phyloP scores from a whole-genome alignment of 2,888 invertebrate species.

The Asteroscopus sphinx region DNA sequence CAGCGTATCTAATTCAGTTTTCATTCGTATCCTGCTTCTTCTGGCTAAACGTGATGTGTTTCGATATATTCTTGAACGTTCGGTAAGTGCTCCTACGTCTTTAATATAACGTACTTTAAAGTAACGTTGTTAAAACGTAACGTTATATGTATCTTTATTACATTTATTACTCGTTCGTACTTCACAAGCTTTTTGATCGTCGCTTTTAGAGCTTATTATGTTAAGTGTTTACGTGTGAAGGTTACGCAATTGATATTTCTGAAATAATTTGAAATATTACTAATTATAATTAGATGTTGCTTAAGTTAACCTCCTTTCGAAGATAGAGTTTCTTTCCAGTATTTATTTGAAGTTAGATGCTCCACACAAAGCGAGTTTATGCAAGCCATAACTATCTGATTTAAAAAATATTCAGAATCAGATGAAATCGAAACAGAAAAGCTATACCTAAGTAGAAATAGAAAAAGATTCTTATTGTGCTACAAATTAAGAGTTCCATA shows the following conservation, averaged over 20 bases:
- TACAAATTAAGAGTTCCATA: no score
- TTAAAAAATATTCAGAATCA: no score
- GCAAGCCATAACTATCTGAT: no score
- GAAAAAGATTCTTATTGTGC: no score
- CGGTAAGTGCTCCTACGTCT: slow-evolving; percentile 75
- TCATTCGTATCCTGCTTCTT: slow-evolving; percentile 92
- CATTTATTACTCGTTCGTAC: slow-evolving; percentile 36
- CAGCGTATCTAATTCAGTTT: slow-evolving; percentile 92
- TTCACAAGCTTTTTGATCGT: slow-evolving; percentile 28
- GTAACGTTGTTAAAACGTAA: slow-evolving; percentile 40
- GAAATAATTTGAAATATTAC: slow-evolving; percentile 1
- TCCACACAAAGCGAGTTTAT: no score
- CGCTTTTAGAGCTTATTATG: slow-evolving; percentile 41
- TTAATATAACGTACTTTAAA: slow-evolving; percentile 28
- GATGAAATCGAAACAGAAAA: no score
- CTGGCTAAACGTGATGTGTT: slow-evolving; percentile 92
- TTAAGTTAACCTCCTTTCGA: no score
- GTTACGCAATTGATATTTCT: slow-evolving; percentile 27
- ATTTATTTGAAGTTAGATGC: no score
- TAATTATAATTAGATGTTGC: slow-evolving; percentile 9
- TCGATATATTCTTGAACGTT: slow-evolving; percentile 91
- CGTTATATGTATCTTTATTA: slow-evolving; percentile 47
- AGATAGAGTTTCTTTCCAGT: no score
- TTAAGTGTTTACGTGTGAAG: slow-evolving; percentile 48
- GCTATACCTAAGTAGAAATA: no score